A percentile compares a stretch with the other conserved stretches of the same genome.
phyloP scores from a whole-genome alignment of 2,113 vertebrate species.

The Mugil cephalus region DNA sequence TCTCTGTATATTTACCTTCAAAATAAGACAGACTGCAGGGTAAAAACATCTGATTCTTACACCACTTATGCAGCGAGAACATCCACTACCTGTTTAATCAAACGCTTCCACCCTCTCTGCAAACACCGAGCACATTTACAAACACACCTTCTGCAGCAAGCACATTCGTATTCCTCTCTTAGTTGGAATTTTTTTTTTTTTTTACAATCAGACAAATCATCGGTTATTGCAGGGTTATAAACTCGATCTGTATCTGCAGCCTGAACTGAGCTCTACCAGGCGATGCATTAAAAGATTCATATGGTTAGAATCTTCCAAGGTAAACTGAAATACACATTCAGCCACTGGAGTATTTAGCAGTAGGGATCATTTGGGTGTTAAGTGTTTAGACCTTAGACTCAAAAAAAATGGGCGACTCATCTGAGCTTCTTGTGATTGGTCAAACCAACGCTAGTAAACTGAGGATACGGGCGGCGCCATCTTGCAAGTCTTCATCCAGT shows the following conservation, averaged over 20 bases:
- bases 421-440: too few relatives aligned
- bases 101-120: slow-evolving; percentile 58
- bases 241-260: slow-evolving; percentile 16
- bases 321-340: not conserved
- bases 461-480: too few relatives aligned
- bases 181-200: slow-evolving; percentile 44
- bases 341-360: too few relatives aligned
- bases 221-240: slow-evolving; percentile 18
- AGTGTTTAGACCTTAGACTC: not conserved
- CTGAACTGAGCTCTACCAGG: slow-evolving; percentile 3
- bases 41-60: slow-evolving; percentile 32
- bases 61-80: slow-evolving; percentile 11
- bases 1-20: slow-evolving; percentile 51
- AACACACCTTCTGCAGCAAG: slow-evolving; percentile 40
- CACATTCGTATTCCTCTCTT: slow-evolving; percentile 3
- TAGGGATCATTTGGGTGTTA: not conserved
- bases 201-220: slow-evolving; percentile 23
- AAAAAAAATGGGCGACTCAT: not conserved
- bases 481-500: too few relatives aligned
- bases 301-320: too few relatives aligned
- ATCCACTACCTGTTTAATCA: slow-evolving; percentile 39
- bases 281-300: not conserved
- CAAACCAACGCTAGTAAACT: too few relatives aligned
- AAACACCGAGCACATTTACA: slow-evolving; percentile 41
- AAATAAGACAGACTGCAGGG: not conserved